Conservation (phyloP, 1,140 invertebrate species). For the Odontomachus brunneus region DNA sequence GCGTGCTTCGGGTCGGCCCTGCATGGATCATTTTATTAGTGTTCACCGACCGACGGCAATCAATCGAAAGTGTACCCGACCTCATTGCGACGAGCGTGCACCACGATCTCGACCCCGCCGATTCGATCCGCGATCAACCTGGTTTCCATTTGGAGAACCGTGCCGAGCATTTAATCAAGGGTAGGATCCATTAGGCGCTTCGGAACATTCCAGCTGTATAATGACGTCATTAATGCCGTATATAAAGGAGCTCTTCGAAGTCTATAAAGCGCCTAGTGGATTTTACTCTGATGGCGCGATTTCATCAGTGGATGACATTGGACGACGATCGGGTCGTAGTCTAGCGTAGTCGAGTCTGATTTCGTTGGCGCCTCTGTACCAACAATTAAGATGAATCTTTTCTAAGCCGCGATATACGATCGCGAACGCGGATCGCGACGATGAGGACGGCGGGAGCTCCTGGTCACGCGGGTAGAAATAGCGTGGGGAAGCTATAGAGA, state of each 20-base stretch:
- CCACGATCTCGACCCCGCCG: constrained; percentile 50
- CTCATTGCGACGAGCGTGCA: constrained; percentile 46
- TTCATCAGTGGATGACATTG: constrained; percentile 22
- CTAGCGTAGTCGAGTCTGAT: constrained; percentile 35
- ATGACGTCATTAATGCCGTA: too few relatives aligned
- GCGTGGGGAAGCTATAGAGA: not conserved
- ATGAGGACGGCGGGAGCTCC: not conserved
- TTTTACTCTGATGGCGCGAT: not conserved
- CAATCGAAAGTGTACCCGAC: constrained; percentile 50
- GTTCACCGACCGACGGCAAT: constrained; percentile 48
- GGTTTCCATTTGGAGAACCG: not conserved
- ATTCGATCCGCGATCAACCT: constrained; percentile 45
- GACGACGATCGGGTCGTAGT: constrained; percentile 18
- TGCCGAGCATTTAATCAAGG: constrained; percentile 19
- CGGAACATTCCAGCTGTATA: too few relatives aligned
- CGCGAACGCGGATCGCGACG: constrained; percentile 23
- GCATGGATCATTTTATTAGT: constrained; percentile 81
- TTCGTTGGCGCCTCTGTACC: too few relatives aligned
- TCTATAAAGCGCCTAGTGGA: too few relatives aligned
- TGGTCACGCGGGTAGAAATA: constrained; percentile 34
- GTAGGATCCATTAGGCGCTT: too few relatives aligned
- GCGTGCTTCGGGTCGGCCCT: constrained; percentile 84
- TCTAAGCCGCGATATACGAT: constrained; percentile 11
- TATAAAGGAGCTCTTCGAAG: too few relatives aligned
- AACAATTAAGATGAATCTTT: constrained; percentile 19